These are phyloP conservation scores for Chaitophorus viminalis DNA, from an alignment of 2,888 invertebrate species.

Conservation along the genomic window DNA sequence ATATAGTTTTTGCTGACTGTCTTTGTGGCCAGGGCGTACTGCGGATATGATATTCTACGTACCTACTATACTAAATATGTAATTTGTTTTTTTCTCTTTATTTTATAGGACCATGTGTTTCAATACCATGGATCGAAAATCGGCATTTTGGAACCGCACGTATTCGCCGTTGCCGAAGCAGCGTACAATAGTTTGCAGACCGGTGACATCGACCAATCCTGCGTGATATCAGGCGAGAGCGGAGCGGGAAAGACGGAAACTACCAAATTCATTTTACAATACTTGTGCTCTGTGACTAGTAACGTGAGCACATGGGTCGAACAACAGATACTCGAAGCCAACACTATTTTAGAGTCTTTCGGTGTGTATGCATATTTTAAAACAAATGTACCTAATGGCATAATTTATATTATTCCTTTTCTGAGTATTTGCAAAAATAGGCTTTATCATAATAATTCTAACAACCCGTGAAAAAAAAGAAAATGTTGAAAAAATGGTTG, in stretches of 20 bases:
- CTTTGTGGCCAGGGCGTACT: no score
- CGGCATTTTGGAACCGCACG: slow-evolving; percentile 85
- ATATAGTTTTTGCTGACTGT: no score
- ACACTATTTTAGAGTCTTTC: slow-evolving; percentile 91
- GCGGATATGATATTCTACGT: no score
- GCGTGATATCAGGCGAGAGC: slow-evolving; percentile 92
- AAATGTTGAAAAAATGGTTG: no score
- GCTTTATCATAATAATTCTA: no score
- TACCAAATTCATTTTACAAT: slow-evolving; percentile 90
- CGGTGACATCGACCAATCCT: slow-evolving; percentile 76
- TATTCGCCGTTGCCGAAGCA: slow-evolving; percentile 90
- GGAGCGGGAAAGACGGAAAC: slow-evolving; percentile 95
- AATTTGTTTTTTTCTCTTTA: neutral
- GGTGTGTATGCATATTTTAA: slow-evolving; percentile 73
- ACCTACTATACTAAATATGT: no score
- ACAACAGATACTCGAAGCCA: slow-evolving; percentile 93
- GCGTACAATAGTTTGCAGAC: slow-evolving; percentile 82
- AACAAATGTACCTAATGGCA: no score
- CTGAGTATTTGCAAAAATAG: no score
- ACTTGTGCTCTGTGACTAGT: slow-evolving; percentile 87
- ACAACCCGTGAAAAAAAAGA: no score
- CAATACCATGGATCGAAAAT: slow-evolving; percentile 85
- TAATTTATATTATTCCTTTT: no score
- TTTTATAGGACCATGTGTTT: slow-evolving; percentile 80
- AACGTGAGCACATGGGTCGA: slow-evolving; percentile 92